These are phyloP conservation scores for Drosophila greeni DNA, from an alignment of 2,888 invertebrate species.

Conservation along the genomic window DNA sequence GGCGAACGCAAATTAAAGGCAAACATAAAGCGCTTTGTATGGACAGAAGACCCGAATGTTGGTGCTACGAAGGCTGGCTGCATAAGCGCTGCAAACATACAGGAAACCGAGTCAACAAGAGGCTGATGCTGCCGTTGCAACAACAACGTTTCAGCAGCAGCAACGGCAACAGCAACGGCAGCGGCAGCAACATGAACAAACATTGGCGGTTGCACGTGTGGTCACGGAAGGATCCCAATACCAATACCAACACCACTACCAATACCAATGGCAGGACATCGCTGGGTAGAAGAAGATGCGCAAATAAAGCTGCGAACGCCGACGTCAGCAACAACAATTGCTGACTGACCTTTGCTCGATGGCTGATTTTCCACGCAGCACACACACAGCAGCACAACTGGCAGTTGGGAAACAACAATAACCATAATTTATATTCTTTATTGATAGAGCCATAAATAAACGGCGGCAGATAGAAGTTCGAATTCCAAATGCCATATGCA, in stretches of 20 bases:
- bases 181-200: constrained; percentile 41
- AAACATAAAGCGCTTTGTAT: constrained; percentile 50
- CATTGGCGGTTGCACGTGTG: constrained; percentile 46
- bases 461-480: constrained; percentile 28
- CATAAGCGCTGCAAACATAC: constrained; percentile 65
- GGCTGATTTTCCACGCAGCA: constrained; percentile 42
- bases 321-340: constrained; percentile 49
- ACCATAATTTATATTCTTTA: constrained; percentile 69
- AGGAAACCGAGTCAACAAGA: constrained; percentile 56
- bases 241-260: constrained; percentile 24
- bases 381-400: constrained; percentile 15
- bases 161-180: constrained; percentile 11
- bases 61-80: constrained; percentile 39
- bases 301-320: constrained; percentile 62
- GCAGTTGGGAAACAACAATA: constrained; percentile 50
- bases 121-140: constrained; percentile 31
- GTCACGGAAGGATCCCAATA: constrained; percentile 33
- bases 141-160: constrained; percentile 13
- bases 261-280: constrained; percentile 22
- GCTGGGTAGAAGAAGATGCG: constrained; percentile 31
- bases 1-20: constrained; percentile 66
- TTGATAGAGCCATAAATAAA: constrained; percentile 68
- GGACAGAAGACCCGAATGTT: constrained; percentile 14
- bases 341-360: constrained; percentile 64
- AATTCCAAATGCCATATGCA: constrained; percentile 54